Conservation (phyloP, 2,113 vertebrate species). For the Thymallus thymallus region DNA sequence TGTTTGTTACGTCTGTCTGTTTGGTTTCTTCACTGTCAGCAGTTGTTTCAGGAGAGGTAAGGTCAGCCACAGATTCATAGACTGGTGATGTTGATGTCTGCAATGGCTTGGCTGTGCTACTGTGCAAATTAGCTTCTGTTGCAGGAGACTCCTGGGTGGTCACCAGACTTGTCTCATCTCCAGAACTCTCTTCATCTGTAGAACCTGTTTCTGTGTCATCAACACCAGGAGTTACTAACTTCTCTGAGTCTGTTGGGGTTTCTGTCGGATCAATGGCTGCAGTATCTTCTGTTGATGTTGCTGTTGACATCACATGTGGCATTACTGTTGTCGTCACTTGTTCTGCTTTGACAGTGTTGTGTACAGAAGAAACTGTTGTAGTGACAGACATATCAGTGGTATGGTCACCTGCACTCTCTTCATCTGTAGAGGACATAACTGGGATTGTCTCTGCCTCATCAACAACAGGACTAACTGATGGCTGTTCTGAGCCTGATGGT, state of each 20-base stretch:
- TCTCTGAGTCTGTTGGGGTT: background rate
- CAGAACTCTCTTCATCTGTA: constrained; percentile 1
- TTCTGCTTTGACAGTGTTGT: constrained; percentile 17
- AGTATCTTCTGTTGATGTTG: background rate
- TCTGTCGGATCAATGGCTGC: background rate
- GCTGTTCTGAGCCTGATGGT: constrained; percentile 5
- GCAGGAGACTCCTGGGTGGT: background rate
- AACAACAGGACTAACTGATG: background rate
- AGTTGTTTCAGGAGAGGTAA: too few species aligned
- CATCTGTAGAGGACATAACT: background rate
- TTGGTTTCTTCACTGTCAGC: background rate
- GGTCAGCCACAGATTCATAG: too few species aligned
- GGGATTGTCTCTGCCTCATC: background rate
- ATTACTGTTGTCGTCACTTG: background rate
- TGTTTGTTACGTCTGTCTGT: constrained; percentile 6
- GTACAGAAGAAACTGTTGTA: background rate
- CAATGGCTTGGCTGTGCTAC: background rate
- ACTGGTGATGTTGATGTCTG: background rate
- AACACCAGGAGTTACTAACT: background rate
- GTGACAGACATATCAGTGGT: background rate
- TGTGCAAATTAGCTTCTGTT: background rate
- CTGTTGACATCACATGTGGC: constrained; percentile 14
- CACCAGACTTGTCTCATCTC: background rate
- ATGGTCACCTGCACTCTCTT: background rate
- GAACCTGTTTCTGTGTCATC: background rate